phyloP scores from a whole-genome alignment of 2,113 vertebrate species.

The Aegithalos caudatus region DNA sequence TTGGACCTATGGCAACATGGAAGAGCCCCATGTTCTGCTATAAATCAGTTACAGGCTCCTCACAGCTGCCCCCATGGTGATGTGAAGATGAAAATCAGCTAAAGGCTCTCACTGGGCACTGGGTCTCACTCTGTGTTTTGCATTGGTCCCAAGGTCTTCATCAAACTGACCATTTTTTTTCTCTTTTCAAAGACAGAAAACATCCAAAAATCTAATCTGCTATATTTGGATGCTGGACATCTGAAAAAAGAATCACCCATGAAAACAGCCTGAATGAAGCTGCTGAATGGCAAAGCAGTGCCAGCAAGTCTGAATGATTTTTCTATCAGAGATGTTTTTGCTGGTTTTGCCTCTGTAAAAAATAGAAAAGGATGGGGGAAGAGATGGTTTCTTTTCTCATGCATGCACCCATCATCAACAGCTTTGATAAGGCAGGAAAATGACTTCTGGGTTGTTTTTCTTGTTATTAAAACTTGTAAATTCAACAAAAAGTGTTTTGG shows the following conservation, averaged over 20 bases:
- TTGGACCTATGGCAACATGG: background rate
- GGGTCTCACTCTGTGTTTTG: background rate
- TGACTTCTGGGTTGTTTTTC: background rate
- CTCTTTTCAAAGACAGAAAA: background rate
- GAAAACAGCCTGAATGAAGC: conserved; percentile 1
- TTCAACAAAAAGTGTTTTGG: background rate
- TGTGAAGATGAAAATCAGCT: background rate
- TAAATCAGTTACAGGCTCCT: background rate
- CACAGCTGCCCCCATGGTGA: background rate
- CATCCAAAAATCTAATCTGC: background rate
- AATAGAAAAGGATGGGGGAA: background rate
- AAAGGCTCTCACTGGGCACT: background rate
- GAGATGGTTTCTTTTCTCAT: background rate
- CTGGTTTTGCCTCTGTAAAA: background rate
- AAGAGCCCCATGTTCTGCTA: background rate
- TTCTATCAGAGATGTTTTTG: background rate
- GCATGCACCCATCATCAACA: background rate
- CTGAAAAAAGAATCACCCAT: conserved; percentile 30
- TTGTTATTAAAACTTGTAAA: background rate
- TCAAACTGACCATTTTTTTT: background rate
- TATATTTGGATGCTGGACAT: conserved; percentile 19
- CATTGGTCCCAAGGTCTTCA: background rate
- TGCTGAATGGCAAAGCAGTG: background rate
- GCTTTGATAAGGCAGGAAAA: background rate
- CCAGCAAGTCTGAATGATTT: background rate